Evolutionary conservation across 2,888 invertebrate species (phyloP), one percentile per base, ranked within the genome.

Genomic region (Acanthosepion esculentum): DNA sequence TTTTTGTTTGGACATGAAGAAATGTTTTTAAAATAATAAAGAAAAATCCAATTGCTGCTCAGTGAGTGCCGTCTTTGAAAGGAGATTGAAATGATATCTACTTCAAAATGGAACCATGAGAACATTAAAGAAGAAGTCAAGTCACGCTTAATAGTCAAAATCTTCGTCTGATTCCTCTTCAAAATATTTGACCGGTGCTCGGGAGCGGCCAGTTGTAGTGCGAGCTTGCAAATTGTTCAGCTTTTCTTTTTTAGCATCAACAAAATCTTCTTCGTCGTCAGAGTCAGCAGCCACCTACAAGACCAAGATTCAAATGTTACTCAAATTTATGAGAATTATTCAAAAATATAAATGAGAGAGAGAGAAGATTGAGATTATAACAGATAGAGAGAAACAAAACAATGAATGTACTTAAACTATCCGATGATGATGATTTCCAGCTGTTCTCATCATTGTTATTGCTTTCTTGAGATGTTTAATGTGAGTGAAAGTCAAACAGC

Each of bases 181-280:
- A 64, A 94, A 94, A 94, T 94, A 94, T 94, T 94, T 94, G 55
- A 94, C 94, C 0, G 94, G 94, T 55, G 94, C 94, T 29, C 94
- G 55, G 59, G 94, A 94, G 48, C 94, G 94, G 26, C 94, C 94
- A 59, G 94, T 94, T 94, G 94, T 94, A 55, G 94, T 94, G 33
- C 94, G 94, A 41, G 94, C 94, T 41, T 93, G 92, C n/a, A 93
- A 50, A 53, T 26, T 53, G n/a, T 93, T 93, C 26, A 93, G 48
- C 12, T 50, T 93, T 18, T 93, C 41, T n/a, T 0, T 41, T 48
- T 93, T 53, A 41, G 4, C 92, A 26, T 50, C 92, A 15, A n/a
- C 50, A 93, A 93, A 93, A 78, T 78, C 78, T n/a, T 78, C 92
- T 92, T 92, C 92, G 6, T 92, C 92, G 29, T 92, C 92, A 48